phyloP scores from a whole-genome alignment of 2,113 vertebrate species.

The Saguinus midas region DNA sequence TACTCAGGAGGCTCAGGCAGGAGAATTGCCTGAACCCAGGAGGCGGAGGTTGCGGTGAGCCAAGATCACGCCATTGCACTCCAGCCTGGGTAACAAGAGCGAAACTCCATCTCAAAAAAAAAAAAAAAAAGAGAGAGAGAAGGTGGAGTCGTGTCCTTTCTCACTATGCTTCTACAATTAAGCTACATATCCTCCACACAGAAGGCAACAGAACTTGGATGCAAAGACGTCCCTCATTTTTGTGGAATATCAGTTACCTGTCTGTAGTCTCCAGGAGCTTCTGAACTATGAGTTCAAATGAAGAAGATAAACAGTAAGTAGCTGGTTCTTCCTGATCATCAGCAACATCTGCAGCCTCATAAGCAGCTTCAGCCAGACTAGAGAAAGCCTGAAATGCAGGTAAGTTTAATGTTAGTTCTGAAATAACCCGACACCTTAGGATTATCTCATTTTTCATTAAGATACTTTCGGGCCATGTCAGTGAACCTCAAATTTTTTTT shows the following conservation, averaged over 20 bases:
- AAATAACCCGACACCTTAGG: not conserved
- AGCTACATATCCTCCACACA: not conserved
- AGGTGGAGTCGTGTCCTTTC: not conserved
- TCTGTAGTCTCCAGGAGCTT: conserved; percentile 98
- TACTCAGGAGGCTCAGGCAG: too few relatives aligned
- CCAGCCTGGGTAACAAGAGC: too few relatives aligned
- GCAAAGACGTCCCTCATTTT: fast-evolving
- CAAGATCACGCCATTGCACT: too few relatives aligned
- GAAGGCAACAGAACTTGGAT: not conserved
- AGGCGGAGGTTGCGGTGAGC: too few relatives aligned
- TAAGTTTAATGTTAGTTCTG: not conserved
- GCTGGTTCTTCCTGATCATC: conserved; percentile 97
- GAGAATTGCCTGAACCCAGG: too few relatives aligned
- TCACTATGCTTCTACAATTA: not conserved
- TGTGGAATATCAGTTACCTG: conserved; percentile 82
- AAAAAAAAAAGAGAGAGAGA: too few relatives aligned
- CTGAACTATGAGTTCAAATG: conserved; percentile 98
- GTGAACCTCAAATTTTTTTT: not conserved
- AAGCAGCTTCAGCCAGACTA: conserved; percentile 97
- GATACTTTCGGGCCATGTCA: not conserved
- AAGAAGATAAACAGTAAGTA: conserved; percentile 97
- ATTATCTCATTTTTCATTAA: not conserved
- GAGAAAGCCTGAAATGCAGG: conserved; percentile 92
- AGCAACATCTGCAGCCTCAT: conserved; percentile 96
- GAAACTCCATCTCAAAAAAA: too few relatives aligned